phyloP scores from a whole-genome alignment of 2,797 vertebrate genomes.

The Hypotaenidia okinawae region DNA sequence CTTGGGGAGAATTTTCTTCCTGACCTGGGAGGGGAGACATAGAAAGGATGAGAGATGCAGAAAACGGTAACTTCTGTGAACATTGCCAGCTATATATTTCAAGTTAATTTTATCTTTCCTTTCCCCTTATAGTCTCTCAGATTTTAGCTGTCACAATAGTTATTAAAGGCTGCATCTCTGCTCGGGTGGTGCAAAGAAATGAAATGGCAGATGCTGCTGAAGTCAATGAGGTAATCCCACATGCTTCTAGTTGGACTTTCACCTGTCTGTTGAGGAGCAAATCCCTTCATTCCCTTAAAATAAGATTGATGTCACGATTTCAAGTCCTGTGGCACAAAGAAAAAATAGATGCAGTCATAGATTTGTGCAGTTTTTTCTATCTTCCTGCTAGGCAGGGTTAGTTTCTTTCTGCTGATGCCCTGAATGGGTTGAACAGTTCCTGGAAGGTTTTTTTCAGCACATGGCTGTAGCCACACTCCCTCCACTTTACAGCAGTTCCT shows the following conservation, averaged over 20 bases:
- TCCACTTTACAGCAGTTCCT: neutral
- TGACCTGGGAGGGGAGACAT: neutral
- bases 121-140: neutral
- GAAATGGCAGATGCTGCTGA: neutral
- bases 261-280: neutral
- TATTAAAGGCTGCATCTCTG: neutral
- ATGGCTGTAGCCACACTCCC: neutral
- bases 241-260: neutral
- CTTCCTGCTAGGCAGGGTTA: neutral
- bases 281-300: neutral
- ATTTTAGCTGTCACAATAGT: neutral
- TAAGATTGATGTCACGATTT: neutral
- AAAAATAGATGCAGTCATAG: neutral
- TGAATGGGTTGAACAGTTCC: neutral
- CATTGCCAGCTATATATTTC: neutral
- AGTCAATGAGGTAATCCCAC: rapidly evolving
- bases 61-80: neutral
- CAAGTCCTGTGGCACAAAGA: neutral
- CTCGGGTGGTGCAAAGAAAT: neutral
- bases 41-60: neutral
- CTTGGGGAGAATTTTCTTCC: neutral
- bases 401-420: neutral
- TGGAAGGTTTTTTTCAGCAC: neutral
- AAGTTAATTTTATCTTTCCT: neutral
- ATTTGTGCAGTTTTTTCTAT: neutral